Percentiles rank a stretch among this genome's conserved stretches.
Evolutionary conservation across 1,140 invertebrate species (phyloP).

Genomic region (Calycopis cecrops): DNA sequence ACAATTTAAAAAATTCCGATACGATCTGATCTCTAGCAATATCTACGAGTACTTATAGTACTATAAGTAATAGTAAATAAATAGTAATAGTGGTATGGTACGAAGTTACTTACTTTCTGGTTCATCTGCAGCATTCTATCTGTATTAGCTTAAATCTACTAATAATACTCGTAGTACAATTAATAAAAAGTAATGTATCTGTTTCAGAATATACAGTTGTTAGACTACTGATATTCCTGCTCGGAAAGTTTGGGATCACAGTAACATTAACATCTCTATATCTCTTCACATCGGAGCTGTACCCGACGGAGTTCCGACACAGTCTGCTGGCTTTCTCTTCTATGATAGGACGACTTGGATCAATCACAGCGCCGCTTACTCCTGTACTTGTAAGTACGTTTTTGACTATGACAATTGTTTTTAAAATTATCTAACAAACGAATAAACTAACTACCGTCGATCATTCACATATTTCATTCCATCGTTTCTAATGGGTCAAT

Average conservation of each 20-base stretch:
- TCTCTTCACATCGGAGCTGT: conserved; percentile 54
- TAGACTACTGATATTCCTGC: conserved; percentile 21
- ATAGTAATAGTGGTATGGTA: too few species aligned
- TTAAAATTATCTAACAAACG: too few species aligned
- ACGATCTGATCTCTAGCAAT: too few species aligned
- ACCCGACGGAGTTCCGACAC: conserved; percentile 76
- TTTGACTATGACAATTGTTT: background rate
- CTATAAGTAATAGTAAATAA: too few species aligned
- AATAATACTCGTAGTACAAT: too few species aligned
- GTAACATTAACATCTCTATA: conserved; percentile 77
- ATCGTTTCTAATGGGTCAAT: background rate
- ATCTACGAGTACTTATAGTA: too few species aligned
- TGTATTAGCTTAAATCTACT: too few species aligned
- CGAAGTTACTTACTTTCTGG: too few species aligned
- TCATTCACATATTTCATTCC: background rate
- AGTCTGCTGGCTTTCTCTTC: conserved; percentile 67
- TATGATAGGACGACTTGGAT: conserved; percentile 41
- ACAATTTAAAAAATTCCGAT: too few species aligned
- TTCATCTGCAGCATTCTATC: too few species aligned
- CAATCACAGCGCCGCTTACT: conserved; percentile 36
- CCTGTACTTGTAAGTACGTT: conserved; percentile 34
- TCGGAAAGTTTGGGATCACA: conserved; percentile 79
- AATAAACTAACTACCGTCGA: background rate
- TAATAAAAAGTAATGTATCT: background rate
- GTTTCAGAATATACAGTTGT: conserved; percentile 20